Evolutionary conservation across 2,888 invertebrate species (phyloP).

Genomic region (Leptopilina syphax): DNA sequence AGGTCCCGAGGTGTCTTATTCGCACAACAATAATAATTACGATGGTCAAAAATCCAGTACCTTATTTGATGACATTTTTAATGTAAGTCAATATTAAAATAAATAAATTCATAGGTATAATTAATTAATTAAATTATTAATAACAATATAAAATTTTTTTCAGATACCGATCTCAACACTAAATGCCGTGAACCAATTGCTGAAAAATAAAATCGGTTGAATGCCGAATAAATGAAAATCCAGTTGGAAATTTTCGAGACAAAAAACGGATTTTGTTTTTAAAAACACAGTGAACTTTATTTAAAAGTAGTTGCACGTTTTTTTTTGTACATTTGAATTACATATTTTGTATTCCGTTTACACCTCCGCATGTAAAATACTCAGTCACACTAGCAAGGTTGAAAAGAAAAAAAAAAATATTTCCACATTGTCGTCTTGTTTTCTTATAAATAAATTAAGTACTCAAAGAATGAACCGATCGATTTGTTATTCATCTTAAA

Average conservation of each 20-base stretch:
- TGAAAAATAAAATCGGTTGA: constrained; percentile 78
- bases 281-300: constrained; percentile 14
- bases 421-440: background rate
- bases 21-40: constrained; percentile 44
- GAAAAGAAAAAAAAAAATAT: constrained; percentile 1
- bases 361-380: constrained; percentile 35
- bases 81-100: constrained; percentile 77
- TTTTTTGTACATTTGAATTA: background rate
- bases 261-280: background rate
- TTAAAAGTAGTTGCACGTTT: background rate
- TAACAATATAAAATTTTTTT: constrained; percentile 50
- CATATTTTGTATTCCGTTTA: constrained; percentile 21
- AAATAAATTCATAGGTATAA: no score
- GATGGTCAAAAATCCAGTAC: constrained; percentile 57
- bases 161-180: constrained; percentile 84
- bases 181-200: constrained; percentile 82
- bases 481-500: background rate
- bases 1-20: constrained; percentile 46
- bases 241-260: background rate
- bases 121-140: no score
- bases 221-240: background rate
- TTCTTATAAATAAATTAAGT: constrained; percentile 2
- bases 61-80: constrained; percentile 82
- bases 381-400: constrained; percentile 5
- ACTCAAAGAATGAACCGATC: background rate